Base-by-base conservation (phyloP, 1,140 invertebrate genomes). In the Acyrthosiphon pisum region DNA sequence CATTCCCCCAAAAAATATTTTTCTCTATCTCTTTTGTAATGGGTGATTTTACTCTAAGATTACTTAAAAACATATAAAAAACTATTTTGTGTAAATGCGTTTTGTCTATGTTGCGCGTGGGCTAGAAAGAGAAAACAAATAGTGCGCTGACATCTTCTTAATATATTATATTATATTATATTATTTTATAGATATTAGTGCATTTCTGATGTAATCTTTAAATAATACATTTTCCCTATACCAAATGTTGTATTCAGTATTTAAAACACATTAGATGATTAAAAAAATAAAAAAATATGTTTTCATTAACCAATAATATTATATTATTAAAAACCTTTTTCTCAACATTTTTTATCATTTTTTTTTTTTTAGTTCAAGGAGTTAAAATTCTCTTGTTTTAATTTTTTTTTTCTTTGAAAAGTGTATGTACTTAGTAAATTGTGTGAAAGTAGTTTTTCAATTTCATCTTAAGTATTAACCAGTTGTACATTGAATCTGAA, bases 381-480 rank as follows among this genome's bases (percentile, higher is more conserved):
- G 44, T 86, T 37, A 48, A 30, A 86, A 48, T 86, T 11, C 26
- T 46, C 30, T 86, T 20, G 2, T 30, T 86, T 46, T 0, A 18
- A 46, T 30, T 11, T 22, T 46, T 30, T 46, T 86, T n/a, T 86
- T n/a, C 44, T 60, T 26, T 60, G 9, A 30, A 26, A 30, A 48
- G 18, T 48, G 46, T 87, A n/a, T 44, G 22, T 44, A 41, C 37
- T 11, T 87, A 44, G 41, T 48, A 50, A 87, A 91, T 91, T 91
- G 30, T 8, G 44, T 76, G 68, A 83, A 83, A 91, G 90, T 91
- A 81, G 68, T 46, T 35, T 48, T 37, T 6, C 30, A 91, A 91
- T 91, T 91, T 91, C 90, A 46, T 44, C 18, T 30, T 53, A 23
- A 53, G 4, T 87, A 48, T 48, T 46, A 46, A 87, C 84, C 14